Evolutionary conservation across 2,113 vertebrate species (phyloP), one percentile per base, ranked within the genome.

Genomic region (Bujurquina vittata): DNA sequence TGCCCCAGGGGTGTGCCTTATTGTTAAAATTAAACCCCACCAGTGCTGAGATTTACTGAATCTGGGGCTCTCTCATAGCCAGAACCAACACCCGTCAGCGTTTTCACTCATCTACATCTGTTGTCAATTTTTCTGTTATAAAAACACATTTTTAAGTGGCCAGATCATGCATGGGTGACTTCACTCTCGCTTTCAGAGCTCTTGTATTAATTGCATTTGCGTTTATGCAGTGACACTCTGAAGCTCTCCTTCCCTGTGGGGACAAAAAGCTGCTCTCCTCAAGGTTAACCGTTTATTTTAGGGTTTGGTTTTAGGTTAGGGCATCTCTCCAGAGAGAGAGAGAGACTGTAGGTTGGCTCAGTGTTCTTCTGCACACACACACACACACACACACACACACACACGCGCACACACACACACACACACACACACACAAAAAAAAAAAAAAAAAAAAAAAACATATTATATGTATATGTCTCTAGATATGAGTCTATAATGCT

Each of bases 41-140:
- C 60, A 31, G 35, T 26, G 3, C 56, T 60, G 31, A 83, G 78
- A 52, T 79, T 69, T 75, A 67, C 40, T 79, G 3, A 79, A 77
- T 61, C 60, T 65, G 74, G 33, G 60, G 52, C 73, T 82, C 17
- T 43, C 31, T 14, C 67, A 54, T 7, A 72, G 46, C 67, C 75
- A 40, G 59, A 85, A 79, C 81, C 60, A 81, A 86, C 85, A 88
- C 57, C 60, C 22, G 1, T 52, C 73, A 61, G 46, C 56, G n/a
- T 88, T 87, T 84, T 75, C 22, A 9, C 84, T 73, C 65, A 73
- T 63, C 65, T 67, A 90, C 92, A 90, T 90, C 84, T 93, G 92
- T 78, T 90, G 67, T 91, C 74, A 77, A 84, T 91, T 91, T 91
- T 93, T 84, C 86, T 91, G 85, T 92, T 87, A 93, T 84, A 87